These are phyloP conservation scores for Amblyjoppa fuscipennis DNA, from an alignment of 2,888 invertebrate species.

Conservation along the genomic window DNA sequence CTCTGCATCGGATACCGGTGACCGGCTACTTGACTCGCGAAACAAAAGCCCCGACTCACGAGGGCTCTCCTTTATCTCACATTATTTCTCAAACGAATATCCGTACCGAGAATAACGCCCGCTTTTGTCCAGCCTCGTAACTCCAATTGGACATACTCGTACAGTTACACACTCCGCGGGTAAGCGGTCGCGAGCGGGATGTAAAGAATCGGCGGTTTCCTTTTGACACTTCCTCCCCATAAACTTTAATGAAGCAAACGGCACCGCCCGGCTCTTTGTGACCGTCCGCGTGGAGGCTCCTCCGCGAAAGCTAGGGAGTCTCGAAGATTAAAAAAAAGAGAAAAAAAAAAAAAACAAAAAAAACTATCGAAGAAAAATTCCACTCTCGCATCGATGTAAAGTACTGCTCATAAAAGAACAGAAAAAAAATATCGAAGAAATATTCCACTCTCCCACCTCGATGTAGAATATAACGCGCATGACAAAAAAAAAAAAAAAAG, in stretches of 20 bases:
- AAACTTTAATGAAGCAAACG: slow-evolving; percentile 62
- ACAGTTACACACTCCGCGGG: neutral
- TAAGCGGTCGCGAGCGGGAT: neutral
- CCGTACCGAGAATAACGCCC: slow-evolving; percentile 42
- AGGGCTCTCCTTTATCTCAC: neutral
- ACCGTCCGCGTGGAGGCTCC: neutral
- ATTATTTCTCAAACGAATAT: slow-evolving; percentile 40
- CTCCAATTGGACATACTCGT: slow-evolving; percentile 53
- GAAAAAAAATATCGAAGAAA: slow-evolving; percentile 33
- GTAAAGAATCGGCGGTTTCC: slow-evolving; percentile 50
- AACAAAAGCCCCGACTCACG: slow-evolving; percentile 32
- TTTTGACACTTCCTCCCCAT: slow-evolving; percentile 56
- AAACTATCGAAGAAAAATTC: slow-evolving; percentile 34
- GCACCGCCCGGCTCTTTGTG: neutral
- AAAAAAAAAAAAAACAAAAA: neutral
- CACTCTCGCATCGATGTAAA: slow-evolving; percentile 26
- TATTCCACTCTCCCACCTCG: slow-evolving; percentile 16
- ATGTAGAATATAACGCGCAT: slow-evolving; percentile 27
- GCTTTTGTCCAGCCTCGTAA: slow-evolving; percentile 58
- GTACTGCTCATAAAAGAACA: slow-evolving; percentile 1
- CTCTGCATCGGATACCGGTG: neutral
- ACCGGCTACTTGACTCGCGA: neutral
- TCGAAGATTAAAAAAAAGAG: slow-evolving; percentile 44
- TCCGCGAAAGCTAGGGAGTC: slow-evolving; percentile 40
- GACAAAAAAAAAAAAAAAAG: slow-evolving; percentile 14